A percentile compares a stretch with the other conserved stretches of the same genome.
phyloP scores from a whole-genome alignment of 2,888 invertebrate genomes.

The Harpalus rufipes region DNA sequence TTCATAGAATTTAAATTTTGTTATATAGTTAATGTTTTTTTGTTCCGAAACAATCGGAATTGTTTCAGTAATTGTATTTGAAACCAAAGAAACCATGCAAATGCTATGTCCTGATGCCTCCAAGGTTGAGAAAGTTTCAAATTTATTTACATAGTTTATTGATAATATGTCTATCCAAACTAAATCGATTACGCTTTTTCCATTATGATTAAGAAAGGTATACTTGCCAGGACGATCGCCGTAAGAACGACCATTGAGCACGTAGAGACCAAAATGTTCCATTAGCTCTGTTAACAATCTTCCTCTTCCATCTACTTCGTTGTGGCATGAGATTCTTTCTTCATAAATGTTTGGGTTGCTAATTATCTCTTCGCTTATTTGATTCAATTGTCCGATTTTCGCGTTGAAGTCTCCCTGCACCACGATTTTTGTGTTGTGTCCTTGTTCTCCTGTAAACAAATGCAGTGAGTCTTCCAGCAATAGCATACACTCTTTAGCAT shows the following conservation, averaged over 20 bases:
- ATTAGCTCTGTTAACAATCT: too few species aligned
- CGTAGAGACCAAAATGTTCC: too few species aligned
- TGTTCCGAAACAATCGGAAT: not conserved
- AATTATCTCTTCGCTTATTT: too few species aligned
- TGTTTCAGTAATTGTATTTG: not conserved
- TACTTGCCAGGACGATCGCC: conserved; percentile 2
- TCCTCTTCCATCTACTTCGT: too few species aligned
- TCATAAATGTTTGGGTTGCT: too few species aligned
- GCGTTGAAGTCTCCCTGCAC: too few species aligned
- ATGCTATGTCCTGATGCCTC: not conserved
- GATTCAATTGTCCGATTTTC: too few species aligned
- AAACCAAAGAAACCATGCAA: not conserved
- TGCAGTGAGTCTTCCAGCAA: too few species aligned
- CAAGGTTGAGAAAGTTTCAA: not conserved
- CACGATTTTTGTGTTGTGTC: too few species aligned
- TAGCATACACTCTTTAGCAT: too few species aligned
- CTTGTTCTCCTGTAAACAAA: too few species aligned
- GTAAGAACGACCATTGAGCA: not conserved
- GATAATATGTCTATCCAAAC: not conserved
- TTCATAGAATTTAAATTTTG: not conserved
- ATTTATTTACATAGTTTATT: not conserved
- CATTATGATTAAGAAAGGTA: conserved; percentile 1
- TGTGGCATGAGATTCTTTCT: too few species aligned
- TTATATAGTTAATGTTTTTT: not conserved
- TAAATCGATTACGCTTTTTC: not conserved